Evolutionary conservation across 1,140 invertebrate genomes (phyloP), one percentile per base, ranked within the genome.

Genomic region (Calephelis virginiensis): DNA sequence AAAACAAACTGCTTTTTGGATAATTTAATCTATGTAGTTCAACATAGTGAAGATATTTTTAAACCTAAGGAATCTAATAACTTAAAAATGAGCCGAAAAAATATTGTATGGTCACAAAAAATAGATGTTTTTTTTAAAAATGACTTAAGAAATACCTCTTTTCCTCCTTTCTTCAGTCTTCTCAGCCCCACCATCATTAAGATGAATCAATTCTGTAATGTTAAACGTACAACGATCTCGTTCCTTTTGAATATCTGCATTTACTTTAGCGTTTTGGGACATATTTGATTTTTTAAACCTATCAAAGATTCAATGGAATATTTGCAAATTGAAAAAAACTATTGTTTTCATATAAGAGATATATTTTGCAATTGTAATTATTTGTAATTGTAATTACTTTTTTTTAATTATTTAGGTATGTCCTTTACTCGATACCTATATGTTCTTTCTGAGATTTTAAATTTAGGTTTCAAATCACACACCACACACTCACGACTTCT

Each of bases 211-310:
- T 86, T 98, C 96, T 63, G 89, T 79, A 1, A 94, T 88, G 83
- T 96, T 92, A 83, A 98, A 97, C 11, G 93, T 95, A 75, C 95
- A 96, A 72, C 94, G 94, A 56, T 93, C 91, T 69, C 97, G 92
- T 90, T 98, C 97, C 71, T 92, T 93, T 72, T 92, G 90, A 56
- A 98, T 88, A 91, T 97, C 96, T 12, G 92, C 85, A 83, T 97
- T 96, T 37, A 95, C 81, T 72, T 88, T 83, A 47, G 68, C 76
- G 66, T 49, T 50, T 9, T 65, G 45, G 56, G 79, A 72, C 77
- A 82, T 85, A 72, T 70, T 80, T 65, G 40, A 11, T 53, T 37
- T 38, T 59, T 10, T 8, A 59, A 38, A 7, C n/a, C 11, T 43
- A 43, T 8, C 3, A 43, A 43, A 43, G 40, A 6, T 43, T 43